Conservation (phyloP, 23 tunicate species). For the Oikopleura dioica region DNA sequence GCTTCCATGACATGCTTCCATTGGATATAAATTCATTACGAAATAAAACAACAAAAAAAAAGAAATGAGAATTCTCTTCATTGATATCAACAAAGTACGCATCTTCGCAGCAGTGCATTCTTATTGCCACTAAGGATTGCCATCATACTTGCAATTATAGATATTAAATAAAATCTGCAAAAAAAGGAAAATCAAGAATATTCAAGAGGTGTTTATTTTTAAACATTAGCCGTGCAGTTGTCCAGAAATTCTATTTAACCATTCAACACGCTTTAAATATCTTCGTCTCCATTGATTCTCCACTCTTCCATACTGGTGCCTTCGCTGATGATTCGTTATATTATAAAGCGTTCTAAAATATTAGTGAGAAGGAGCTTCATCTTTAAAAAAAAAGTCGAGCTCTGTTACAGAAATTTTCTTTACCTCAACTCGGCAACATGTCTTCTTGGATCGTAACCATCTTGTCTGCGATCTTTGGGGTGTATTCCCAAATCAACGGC, state of each 20-base stretch:
- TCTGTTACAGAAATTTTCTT: not conserved
- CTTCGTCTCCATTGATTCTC: conserved; percentile 13
- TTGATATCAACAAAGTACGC: no score
- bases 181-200: no score
- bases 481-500: not conserved
- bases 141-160: no score
- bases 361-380: not conserved
- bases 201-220: no score
- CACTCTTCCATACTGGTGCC: conserved; percentile 1
- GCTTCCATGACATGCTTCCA: no score
- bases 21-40: no score
- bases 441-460: not conserved
- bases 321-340: not conserved
- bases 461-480: not conserved
- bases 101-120: no score
- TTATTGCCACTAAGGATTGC: no score
- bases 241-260: conserved; percentile 14
- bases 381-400: not conserved
- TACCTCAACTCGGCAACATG: not conserved
- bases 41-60: no score
- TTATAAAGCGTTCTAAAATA: not conserved
- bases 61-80: no score
- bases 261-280: conserved; percentile 9
- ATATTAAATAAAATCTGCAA: no score
- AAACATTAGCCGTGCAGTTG: conserved; percentile 2